Conservation (phyloP, 2,113 vertebrate genomes). For the Machaerirhynchus nigripectus region DNA sequence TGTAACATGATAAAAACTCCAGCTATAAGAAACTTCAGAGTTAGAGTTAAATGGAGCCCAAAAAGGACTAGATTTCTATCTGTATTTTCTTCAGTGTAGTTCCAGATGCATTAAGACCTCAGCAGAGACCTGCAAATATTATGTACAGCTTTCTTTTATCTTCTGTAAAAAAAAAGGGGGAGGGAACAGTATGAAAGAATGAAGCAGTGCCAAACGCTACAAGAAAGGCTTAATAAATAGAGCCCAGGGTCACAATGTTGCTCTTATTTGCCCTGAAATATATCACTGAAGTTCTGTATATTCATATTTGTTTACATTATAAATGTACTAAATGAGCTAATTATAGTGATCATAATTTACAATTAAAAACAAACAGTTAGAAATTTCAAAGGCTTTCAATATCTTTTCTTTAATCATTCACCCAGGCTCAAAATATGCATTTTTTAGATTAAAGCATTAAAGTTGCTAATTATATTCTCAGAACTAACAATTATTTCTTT, state of each 20-base stretch:
- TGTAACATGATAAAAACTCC: not conserved
- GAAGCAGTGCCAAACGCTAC: slow-evolving; percentile 20
- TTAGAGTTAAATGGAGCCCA: not conserved
- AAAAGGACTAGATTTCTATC: not conserved
- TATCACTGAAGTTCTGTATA: slow-evolving; percentile 70
- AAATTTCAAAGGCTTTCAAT: slow-evolving; percentile 82
- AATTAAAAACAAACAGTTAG: slow-evolving; percentile 83
- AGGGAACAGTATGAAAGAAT: not conserved
- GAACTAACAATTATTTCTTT: slow-evolving; percentile 88
- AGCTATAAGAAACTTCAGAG: not conserved
- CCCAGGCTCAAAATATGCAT: slow-evolving; percentile 80
- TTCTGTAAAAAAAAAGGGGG: not conserved
- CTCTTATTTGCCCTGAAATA: slow-evolving; percentile 71
- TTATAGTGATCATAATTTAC: slow-evolving; percentile 83
- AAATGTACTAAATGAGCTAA: slow-evolving; percentile 79
- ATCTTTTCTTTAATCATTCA: slow-evolving; percentile 86
- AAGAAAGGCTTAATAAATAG: slow-evolving; percentile 59
- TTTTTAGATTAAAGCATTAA: slow-evolving; percentile 88
- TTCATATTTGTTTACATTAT: slow-evolving; percentile 79
- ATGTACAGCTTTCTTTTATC: slow-evolving; percentile 34
- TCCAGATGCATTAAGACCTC: slow-evolving; percentile 9
- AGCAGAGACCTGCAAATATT: slow-evolving; percentile 13
- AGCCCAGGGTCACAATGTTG: slow-evolving; percentile 57
- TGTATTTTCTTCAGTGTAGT: not conserved
- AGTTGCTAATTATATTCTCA: slow-evolving; percentile 88